A percentile compares a stretch with the other conserved stretches of the same genome.
phyloP scores from a whole-genome alignment of 2,888 invertebrate species.

The Muscina levida region DNA sequence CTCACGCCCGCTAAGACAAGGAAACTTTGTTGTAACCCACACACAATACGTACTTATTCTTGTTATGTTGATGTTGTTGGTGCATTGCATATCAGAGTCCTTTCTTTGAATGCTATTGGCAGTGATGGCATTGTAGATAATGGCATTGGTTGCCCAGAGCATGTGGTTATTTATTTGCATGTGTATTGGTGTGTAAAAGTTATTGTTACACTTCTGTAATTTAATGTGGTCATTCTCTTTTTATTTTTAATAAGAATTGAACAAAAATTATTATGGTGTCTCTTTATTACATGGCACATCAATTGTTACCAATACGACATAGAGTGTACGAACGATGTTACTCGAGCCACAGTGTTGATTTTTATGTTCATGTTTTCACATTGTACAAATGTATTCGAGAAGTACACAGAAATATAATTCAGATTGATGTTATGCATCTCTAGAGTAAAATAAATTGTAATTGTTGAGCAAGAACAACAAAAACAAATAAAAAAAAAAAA shows the following conservation, averaged over 20 bases:
- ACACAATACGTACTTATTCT: no score
- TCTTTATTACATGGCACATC: background rate
- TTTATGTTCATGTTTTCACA: constrained; percentile 34
- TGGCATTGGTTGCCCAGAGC: background rate
- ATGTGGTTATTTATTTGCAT: constrained; percentile 27
- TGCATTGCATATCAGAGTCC: no score
- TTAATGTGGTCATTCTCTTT: constrained; percentile 24
- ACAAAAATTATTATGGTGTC: constrained; percentile 5
- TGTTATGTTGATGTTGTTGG: no score
- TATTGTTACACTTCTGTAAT: constrained; percentile 26
- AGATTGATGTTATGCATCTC: constrained; percentile 55
- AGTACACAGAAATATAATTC: constrained; percentile 38
- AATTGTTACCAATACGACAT: background rate
- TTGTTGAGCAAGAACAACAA: constrained; percentile 36
- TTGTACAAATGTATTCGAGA: background rate
- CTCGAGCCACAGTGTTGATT: constrained; percentile 27
- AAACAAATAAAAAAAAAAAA: background rate
- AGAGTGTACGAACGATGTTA: background rate
- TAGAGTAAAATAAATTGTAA: constrained; percentile 55
- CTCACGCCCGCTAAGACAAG: background rate
- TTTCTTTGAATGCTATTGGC: background rate
- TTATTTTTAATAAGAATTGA: constrained; percentile 21
- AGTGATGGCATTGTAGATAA: background rate
- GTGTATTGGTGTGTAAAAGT: constrained; percentile 9
- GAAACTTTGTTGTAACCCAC: background rate